phyloP scores from a whole-genome alignment of 1,140 invertebrate genomes.

The Parasteatoda tepidariorum region DNA sequence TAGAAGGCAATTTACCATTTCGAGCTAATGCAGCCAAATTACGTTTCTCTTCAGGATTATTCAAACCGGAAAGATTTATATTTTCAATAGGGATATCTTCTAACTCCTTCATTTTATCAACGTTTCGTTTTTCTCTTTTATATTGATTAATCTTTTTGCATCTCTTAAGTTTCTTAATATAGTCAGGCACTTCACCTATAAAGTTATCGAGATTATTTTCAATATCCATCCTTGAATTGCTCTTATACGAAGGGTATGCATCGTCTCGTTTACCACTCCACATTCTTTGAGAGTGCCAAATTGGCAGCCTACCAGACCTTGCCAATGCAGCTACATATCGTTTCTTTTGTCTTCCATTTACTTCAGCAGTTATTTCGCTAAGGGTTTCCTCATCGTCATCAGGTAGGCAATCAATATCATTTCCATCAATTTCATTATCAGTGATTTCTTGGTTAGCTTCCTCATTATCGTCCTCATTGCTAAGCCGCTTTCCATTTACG shows the following conservation, averaged over 20 bases:
- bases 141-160: slow-evolving; percentile 13
- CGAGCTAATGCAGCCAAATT: slow-evolving; percentile 2
- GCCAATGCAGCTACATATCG: slow-evolving; percentile 54
- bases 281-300: slow-evolving; percentile 54
- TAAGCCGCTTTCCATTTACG: slow-evolving; percentile 22
- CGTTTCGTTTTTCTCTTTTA: not conserved
- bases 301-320: slow-evolving; percentile 37
- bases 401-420: not conserved
- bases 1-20: slow-evolving; percentile 3
- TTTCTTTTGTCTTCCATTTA: slow-evolving; percentile 13
- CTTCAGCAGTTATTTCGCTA: not conserved
- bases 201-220: slow-evolving; percentile 13
- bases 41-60: slow-evolving; percentile 1
- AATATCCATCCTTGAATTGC: not conserved
- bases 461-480: slow-evolving; percentile 1
- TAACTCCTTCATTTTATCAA: not conserved
- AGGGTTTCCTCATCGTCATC: not conserved
- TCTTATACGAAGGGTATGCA: not conserved
- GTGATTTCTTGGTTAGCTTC: not conserved
- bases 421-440: not conserved
- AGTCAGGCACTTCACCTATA: not conserved
- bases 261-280: slow-evolving; percentile 45
- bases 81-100: not conserved
- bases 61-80: not conserved
- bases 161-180: not conserved